A percentile compares a stretch with the other conserved stretches of the same genome.
Conservation (phyloP, 1,140 invertebrate species). For the Nasonia giraulti region DNA sequence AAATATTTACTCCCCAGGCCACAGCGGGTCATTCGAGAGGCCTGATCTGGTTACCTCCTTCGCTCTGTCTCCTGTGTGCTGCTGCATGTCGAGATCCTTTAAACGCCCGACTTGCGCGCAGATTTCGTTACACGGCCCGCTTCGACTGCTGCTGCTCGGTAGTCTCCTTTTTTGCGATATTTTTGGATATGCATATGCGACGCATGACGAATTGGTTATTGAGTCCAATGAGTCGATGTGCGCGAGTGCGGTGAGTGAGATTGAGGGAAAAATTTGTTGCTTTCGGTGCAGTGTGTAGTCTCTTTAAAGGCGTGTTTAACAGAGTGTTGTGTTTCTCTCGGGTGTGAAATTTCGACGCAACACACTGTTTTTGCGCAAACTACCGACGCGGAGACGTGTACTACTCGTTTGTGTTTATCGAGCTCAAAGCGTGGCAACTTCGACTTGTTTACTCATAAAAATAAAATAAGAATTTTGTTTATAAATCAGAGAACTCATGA, state of each 20-base stretch:
- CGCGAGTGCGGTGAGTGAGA: no score
- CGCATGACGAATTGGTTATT: background rate
- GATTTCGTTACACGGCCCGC: slow-evolving; percentile 45
- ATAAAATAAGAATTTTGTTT: background rate
- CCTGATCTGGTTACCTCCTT: slow-evolving; percentile 69
- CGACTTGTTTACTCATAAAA: background rate
- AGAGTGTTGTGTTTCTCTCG: background rate
- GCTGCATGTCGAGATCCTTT: slow-evolving; percentile 21
- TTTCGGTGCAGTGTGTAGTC: background rate
- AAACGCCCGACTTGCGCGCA: slow-evolving; percentile 38
- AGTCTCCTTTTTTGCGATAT: background rate
- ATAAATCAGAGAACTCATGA: background rate
- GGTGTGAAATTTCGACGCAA: background rate
- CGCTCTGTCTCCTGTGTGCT: slow-evolving; percentile 38
- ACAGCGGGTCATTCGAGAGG: slow-evolving; percentile 69
- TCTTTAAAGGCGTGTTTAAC: background rate
- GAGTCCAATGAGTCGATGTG: background rate
- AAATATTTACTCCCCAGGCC: slow-evolving; percentile 70
- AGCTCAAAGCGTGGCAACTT: background rate
- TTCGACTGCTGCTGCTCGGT: background rate
- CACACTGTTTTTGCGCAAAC: background rate
- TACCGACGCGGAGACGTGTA: background rate
- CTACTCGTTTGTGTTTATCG: background rate
- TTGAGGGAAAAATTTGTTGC: background rate
- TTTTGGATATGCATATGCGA: background rate